A percentile compares a stretch with the other conserved stretches of the same genome.
phyloP scores from a whole-genome alignment of 2,797 vertebrate genomes.

The Garrulus glandarius region DNA sequence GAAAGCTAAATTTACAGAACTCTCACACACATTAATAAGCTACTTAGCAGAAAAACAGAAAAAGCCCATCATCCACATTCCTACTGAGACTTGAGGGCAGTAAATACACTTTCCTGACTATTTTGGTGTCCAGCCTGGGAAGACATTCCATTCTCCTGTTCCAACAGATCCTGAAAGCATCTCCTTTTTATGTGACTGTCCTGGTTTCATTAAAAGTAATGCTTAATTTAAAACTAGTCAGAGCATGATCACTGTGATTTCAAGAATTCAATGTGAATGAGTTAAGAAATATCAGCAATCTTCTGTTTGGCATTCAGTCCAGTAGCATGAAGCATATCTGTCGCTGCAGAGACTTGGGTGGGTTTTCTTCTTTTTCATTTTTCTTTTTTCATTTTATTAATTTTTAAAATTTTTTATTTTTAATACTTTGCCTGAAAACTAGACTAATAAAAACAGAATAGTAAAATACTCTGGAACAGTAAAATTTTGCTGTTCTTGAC shows the following conservation, averaged over 20 bases:
- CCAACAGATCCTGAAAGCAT: slow-evolving; percentile 58
- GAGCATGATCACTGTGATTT: slow-evolving; percentile 65
- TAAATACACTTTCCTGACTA: slow-evolving; percentile 65
- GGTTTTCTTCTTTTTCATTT: slow-evolving; percentile 55
- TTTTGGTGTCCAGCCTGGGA: slow-evolving; percentile 69
- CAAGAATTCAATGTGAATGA: slow-evolving; percentile 70
- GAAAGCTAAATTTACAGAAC: slow-evolving; percentile 39
- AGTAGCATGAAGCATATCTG: slow-evolving; percentile 58
- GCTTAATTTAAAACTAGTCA: slow-evolving; percentile 60
- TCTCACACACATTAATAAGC: slow-evolving; percentile 32
- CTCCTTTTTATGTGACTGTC: slow-evolving; percentile 45
- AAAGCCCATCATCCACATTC: slow-evolving; percentile 38
- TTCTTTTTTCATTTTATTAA: slow-evolving; percentile 52
- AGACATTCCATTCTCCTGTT: slow-evolving; percentile 55
- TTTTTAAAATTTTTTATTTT: slow-evolving; percentile 39
- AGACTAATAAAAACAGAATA: slow-evolving; percentile 79
- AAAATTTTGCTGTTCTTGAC: slow-evolving; percentile 80
- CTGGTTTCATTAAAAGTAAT: slow-evolving; percentile 53
- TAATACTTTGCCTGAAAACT: slow-evolving; percentile 78
- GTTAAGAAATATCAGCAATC: slow-evolving; percentile 67
- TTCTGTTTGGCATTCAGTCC: slow-evolving; percentile 53
- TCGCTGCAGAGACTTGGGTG: slow-evolving; percentile 64
- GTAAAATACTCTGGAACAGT: slow-evolving; percentile 82
- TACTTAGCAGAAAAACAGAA: slow-evolving; percentile 20
- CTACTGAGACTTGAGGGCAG: slow-evolving; percentile 59